These are phyloP conservation scores for Macrophya annulata DNA, from an alignment of 2,888 invertebrate species.

Conservation along the genomic window DNA sequence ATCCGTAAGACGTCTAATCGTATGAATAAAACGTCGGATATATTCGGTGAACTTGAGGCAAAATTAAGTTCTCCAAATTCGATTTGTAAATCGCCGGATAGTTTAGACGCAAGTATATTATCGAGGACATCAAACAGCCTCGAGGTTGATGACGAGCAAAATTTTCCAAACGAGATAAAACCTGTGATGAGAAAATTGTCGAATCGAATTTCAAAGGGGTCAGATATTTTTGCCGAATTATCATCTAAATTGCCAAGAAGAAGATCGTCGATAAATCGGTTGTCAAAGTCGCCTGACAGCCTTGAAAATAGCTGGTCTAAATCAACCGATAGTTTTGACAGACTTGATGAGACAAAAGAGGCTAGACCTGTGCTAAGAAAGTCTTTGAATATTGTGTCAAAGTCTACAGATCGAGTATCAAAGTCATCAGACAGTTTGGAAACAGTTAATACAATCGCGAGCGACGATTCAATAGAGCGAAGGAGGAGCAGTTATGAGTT, in stretches of 20 bases:
- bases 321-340: conserved; percentile 74
- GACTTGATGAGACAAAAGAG: conserved; percentile 68
- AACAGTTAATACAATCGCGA: conserved; percentile 68
- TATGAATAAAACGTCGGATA: conserved; percentile 73
- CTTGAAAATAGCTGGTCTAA: conserved; percentile 73
- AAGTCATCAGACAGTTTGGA: conserved; percentile 75
- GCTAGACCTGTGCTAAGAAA: conserved; percentile 66
- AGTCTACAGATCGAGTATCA: conserved; percentile 69
- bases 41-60: conserved; percentile 74
- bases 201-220: conserved; percentile 68
- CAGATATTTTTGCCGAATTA: conserved; percentile 72
- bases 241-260: conserved; percentile 69
- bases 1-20: conserved; percentile 74
- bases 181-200: conserved; percentile 67
- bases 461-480: conserved; percentile 68
- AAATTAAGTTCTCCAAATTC: conserved; percentile 67
- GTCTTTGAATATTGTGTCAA: conserved; percentile 68
- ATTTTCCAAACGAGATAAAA: conserved; percentile 59
- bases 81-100: conserved; percentile 75
- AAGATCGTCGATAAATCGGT: conserved; percentile 70
- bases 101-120: conserved; percentile 70
- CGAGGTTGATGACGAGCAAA: conserved; percentile 61
- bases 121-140: conserved; percentile 54
- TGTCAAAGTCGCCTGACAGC: conserved; percentile 75
- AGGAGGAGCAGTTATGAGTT: conserved; percentile 68